phyloP scores from a whole-genome alignment of 2,888 invertebrate genomes.

The Tubulanus polymorphus region DNA sequence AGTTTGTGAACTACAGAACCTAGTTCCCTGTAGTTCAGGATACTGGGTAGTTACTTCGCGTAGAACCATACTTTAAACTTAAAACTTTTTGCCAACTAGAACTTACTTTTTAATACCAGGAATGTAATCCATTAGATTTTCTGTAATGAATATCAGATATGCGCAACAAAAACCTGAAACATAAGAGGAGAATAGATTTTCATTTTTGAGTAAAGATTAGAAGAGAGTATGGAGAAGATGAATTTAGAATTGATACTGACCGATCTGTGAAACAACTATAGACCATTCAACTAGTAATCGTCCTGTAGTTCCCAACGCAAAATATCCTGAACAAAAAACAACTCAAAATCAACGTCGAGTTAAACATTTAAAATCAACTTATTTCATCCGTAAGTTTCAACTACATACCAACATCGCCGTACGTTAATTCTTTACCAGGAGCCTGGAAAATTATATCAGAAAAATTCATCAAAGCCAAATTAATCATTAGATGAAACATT shows the following conservation, averaged over 20 bases:
- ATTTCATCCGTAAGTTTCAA: too few species aligned
- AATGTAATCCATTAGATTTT: conserved; percentile 50
- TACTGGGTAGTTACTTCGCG: too few species aligned
- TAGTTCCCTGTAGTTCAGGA: too few species aligned
- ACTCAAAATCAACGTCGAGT: not conserved
- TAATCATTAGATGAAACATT: too few species aligned
- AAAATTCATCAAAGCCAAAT: too few species aligned
- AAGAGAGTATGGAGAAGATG: not conserved
- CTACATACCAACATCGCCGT: conserved; percentile 54
- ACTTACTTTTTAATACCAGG: conserved; percentile 41
- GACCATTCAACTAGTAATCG: conserved; percentile 49
- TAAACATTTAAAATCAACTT: not conserved
- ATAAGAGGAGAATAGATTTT: conserved; percentile 12
- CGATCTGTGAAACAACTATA: conserved; percentile 52
- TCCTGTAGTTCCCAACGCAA: conserved; percentile 51
- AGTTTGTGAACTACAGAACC: too few species aligned
- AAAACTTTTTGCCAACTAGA: too few species aligned
- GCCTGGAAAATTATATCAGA: conserved; percentile 12
- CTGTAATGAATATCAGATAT: conserved; percentile 52
- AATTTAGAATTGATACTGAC: conserved; percentile 34
- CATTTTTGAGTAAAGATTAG: not conserved
- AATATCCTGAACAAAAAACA: conserved; percentile 32
- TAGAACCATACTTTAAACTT: too few species aligned
- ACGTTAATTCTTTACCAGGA: conserved; percentile 40
- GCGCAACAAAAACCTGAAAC: conserved; percentile 55